A percentile compares a stretch with the other conserved stretches of the same genome.
phyloP scores from a whole-genome alignment of 2,113 vertebrate species.

The Rallus limicola region DNA sequence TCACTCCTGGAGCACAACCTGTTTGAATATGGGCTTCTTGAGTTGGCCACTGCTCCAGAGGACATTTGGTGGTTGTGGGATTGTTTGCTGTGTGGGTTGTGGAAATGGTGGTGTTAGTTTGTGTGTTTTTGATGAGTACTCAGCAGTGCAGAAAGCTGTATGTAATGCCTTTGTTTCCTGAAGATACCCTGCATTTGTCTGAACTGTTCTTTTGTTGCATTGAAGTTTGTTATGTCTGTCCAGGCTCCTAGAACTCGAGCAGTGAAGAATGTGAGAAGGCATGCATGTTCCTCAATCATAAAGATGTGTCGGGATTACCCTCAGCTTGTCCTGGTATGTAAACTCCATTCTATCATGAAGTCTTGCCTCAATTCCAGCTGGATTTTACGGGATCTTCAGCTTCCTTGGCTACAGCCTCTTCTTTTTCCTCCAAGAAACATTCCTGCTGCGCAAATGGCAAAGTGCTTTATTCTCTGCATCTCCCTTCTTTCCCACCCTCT shows the following conservation, averaged over 20 bases:
- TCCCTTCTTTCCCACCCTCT: not conserved
- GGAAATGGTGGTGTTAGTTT: not conserved
- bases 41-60: not conserved
- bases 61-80: not conserved
- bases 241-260: slow-evolving; percentile 90
- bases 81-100: not conserved
- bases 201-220: slow-evolving; percentile 53
- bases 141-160: not conserved
- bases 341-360: not conserved
- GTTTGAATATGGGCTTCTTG: not conserved
- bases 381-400: not conserved
- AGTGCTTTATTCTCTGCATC: not conserved
- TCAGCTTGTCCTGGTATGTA: slow-evolving; percentile 87
- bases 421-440: not conserved
- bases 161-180: not conserved
- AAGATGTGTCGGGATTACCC: slow-evolving; percentile 95
- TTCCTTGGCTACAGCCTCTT: not conserved
- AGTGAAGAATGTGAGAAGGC: slow-evolving; percentile 93
- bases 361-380: not conserved
- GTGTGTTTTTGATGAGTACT: not conserved
- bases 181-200: slow-evolving; percentile 34
- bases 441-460: not conserved
- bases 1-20: not conserved
- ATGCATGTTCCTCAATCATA: slow-evolving; percentile 93
- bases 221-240: slow-evolving; percentile 48